Percentiles rank a stretch among this genome's conserved stretches.
Conservation (phyloP, 2,797 vertebrate genomes). For the Amblyopsis hoosieri region DNA sequence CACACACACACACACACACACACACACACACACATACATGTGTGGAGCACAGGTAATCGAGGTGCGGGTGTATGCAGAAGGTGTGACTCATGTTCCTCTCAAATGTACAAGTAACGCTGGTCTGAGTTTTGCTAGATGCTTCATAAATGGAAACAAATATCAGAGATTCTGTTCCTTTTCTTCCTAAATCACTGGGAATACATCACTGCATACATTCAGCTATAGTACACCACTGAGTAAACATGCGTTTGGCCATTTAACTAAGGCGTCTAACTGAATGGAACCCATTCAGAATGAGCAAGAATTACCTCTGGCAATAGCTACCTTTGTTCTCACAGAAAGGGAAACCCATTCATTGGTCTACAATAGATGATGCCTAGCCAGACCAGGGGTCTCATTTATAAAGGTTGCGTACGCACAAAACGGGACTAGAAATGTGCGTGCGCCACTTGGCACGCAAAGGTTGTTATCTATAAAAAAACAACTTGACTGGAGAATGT, state of each 20-base stretch:
- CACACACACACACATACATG: background rate
- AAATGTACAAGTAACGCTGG: too few relatives aligned
- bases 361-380: constrained; percentile 14
- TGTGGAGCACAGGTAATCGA: too few relatives aligned
- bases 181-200: constrained; percentile 6
- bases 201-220: constrained; percentile 26
- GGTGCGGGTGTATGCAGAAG: too few relatives aligned
- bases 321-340: constrained; percentile 26
- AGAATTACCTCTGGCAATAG: constrained; percentile 39
- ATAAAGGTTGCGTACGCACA: too few relatives aligned
- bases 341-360: constrained; percentile 8
- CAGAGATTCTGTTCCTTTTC: too few relatives aligned
- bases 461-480: too few relatives aligned
- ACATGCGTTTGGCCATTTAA: constrained; percentile 43
- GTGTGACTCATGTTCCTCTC: too few relatives aligned
- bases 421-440: too few relatives aligned
- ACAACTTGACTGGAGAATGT: too few relatives aligned
- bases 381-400: constrained; percentile 1
- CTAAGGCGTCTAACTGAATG: constrained; percentile 32
- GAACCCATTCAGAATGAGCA: constrained; percentile 27
- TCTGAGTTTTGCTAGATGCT: too few relatives aligned
- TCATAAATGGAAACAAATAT: too few relatives aligned
- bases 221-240: constrained; percentile 26
- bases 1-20: background rate
- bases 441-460: too few relatives aligned